phyloP scores from a whole-genome alignment of 1,140 invertebrate species.

The Colletes latitarsis region DNA sequence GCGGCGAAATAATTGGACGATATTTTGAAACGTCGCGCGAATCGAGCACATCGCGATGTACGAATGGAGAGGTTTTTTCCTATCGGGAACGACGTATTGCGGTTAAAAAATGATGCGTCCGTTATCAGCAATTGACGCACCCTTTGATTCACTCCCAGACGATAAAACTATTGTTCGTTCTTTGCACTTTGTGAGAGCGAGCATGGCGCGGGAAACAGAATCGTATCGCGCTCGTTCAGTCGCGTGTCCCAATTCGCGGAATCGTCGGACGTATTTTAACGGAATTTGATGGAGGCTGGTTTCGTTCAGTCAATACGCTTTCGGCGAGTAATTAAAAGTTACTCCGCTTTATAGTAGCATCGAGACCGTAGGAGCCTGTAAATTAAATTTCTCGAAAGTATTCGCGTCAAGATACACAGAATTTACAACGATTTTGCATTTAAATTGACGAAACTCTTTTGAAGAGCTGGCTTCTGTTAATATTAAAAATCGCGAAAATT shows the following conservation, averaged over 20 bases:
- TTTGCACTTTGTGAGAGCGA: conserved; percentile 30
- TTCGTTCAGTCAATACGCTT: conserved; percentile 30
- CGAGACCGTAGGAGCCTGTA: not conserved
- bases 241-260: conserved; percentile 29
- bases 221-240: conserved; percentile 35
- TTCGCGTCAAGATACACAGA: not conserved
- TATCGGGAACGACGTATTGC: conserved; percentile 21
- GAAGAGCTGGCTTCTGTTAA: too few species aligned
- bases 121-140: conserved; percentile 35
- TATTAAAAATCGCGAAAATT: too few species aligned
- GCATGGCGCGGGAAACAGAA: conserved; percentile 9
- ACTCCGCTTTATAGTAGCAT: conserved; percentile 19
- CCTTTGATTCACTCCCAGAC: conserved; percentile 36
- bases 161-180: conserved; percentile 40
- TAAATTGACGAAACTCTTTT: not conserved
- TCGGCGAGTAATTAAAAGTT: conserved; percentile 38
- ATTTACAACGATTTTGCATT: not conserved
- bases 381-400: conserved; percentile 20
- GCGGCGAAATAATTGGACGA: not conserved
- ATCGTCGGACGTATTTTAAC: conserved; percentile 21
- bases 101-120: conserved; percentile 29
- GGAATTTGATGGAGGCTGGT: conserved; percentile 25
- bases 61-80: not conserved
- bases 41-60: conserved; percentile 17
- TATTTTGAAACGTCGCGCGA: not conserved